Evolutionary conservation across 1,140 invertebrate species (phyloP).

Genomic region (Hetaerina americana): DNA sequence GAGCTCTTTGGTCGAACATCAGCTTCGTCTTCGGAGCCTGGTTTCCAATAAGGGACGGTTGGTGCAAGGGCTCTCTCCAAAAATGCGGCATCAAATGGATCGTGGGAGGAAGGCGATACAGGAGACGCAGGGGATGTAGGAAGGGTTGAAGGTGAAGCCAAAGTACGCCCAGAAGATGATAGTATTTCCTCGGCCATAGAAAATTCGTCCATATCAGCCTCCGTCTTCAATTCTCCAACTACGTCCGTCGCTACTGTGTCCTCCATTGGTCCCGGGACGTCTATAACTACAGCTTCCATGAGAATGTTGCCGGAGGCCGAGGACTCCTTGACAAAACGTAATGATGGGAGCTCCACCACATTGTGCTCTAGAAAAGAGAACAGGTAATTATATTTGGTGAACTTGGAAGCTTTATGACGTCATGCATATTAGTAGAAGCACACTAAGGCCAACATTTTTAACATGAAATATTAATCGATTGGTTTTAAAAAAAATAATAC

Average conservation of each 20-base stretch:
- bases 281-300: conserved; percentile 84
- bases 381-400: too few relatives aligned
- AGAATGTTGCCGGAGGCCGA: conserved; percentile 71
- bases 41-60: neutral
- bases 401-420: too few relatives aligned
- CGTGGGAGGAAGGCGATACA: conserved; percentile 25
- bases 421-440: too few relatives aligned
- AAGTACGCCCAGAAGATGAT: neutral
- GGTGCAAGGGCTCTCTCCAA: conserved; percentile 21
- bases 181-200: conserved; percentile 49
- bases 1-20: conserved; percentile 21
- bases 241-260: conserved; percentile 55
- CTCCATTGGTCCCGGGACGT: conserved; percentile 51
- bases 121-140: neutral
- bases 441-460: too few relatives aligned
- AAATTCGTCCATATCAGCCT: conserved; percentile 73
- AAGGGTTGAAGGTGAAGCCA: neutral
- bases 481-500: too few relatives aligned
- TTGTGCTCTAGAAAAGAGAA: conserved; percentile 48
- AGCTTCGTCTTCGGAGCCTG: conserved; percentile 19
- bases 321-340: conserved; percentile 77
- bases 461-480: too few relatives aligned
- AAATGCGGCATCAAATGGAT: conserved; percentile 11
- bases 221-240: conserved; percentile 67
- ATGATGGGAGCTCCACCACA: conserved; percentile 72